Conservation (phyloP, 2,113 vertebrate genomes). For the Corythoichthys intestinalis region DNA sequence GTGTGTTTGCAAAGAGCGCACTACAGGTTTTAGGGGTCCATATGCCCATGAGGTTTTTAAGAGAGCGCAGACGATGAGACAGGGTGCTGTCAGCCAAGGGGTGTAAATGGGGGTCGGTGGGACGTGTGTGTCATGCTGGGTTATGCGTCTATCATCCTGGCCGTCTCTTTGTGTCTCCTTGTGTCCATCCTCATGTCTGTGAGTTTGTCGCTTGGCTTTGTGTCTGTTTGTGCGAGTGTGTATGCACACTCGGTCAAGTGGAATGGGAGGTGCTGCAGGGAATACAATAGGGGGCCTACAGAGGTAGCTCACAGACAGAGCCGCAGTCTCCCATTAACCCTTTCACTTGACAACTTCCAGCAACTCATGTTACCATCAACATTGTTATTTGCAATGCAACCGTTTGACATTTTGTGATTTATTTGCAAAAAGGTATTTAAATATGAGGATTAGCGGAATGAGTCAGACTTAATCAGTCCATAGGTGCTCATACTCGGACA, state of each 20-base stretch:
- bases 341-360: conserved; percentile 45
- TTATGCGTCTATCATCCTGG: conserved; percentile 36
- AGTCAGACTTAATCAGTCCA: background rate
- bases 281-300: conserved; percentile 69
- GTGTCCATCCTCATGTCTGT: conserved; percentile 44
- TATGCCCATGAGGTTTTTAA: conserved; percentile 65
- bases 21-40: conserved; percentile 61
- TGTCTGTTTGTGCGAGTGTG: conserved; percentile 30
- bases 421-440: conserved; percentile 18
- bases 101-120: conserved; percentile 19
- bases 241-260: conserved; percentile 60
- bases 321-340: conserved; percentile 61
- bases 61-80: conserved; percentile 65
- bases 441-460: conserved; percentile 4
- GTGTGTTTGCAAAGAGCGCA: conserved; percentile 28
- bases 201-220: conserved; percentile 37
- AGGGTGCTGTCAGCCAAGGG: conserved; percentile 43
- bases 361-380: background rate
- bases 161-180: conserved; percentile 42
- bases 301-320: conserved; percentile 57
- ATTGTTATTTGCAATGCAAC: background rate
- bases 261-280: conserved; percentile 64
- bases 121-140: conserved; percentile 12
- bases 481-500: too few species aligned
- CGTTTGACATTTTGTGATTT: background rate